These are phyloP conservation scores for Drosophila nr. fundita DNA, from an alignment of 2,888 invertebrate species.

Conservation along the genomic window DNA sequence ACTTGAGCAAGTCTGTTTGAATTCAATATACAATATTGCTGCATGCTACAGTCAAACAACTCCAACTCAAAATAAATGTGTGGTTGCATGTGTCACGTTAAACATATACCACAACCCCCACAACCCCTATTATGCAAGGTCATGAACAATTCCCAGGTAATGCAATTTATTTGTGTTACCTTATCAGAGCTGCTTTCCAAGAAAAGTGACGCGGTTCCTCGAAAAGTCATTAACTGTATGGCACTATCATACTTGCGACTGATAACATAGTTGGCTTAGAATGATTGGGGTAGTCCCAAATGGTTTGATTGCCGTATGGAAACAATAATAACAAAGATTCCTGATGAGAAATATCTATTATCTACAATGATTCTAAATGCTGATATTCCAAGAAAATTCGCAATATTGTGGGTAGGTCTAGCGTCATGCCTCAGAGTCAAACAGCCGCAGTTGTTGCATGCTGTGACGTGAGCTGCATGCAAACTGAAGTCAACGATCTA, in stretches of 20 bases:
- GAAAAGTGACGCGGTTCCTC: not conserved
- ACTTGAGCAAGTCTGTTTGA: too few relatives aligned
- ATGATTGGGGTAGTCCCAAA: slow-evolving; percentile 19
- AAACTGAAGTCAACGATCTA: slow-evolving; percentile 7
- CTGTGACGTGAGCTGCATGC: slow-evolving; percentile 46
- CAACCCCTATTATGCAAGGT: not conserved
- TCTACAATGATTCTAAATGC: too few relatives aligned
- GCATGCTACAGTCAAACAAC: not conserved
- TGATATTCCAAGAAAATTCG: slow-evolving; percentile 10
- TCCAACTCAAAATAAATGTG: not conserved
- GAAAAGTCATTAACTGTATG: not conserved
- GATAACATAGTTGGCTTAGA: slow-evolving; percentile 5
- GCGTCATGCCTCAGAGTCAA: slow-evolving; percentile 6
- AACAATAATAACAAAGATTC: not conserved
- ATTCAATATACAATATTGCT: not conserved
- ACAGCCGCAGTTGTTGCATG: slow-evolving; percentile 19
- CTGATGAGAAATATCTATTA: not conserved
- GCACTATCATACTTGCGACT: not conserved
- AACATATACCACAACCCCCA: not conserved
- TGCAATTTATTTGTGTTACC: not conserved
- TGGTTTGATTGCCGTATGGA: not conserved
- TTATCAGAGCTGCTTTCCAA: not conserved
- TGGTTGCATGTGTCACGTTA: not conserved
- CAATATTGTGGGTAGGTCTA: not conserved
- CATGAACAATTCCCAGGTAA: not conserved